Base-by-base conservation (phyloP, 1,140 invertebrate genomes). In the Eciton burchellii region DNA sequence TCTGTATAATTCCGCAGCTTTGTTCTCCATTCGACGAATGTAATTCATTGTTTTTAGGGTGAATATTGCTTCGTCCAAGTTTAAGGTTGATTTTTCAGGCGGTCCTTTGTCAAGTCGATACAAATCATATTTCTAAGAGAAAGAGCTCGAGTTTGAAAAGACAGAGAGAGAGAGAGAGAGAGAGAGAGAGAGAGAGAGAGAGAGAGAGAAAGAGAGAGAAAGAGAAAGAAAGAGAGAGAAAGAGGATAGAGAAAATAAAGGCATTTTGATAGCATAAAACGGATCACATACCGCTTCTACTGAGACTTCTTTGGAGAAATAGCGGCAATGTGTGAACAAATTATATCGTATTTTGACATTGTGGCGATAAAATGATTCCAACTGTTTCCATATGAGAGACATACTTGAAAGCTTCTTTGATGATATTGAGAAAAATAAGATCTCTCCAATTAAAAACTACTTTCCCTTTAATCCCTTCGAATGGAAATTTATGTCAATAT, bases 1-100 rank as follows among this genome's bases (percentile, higher is more conserved):
- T 90, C 97, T 97, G 90, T 98, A 97, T 57, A 97, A 91, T 90
- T 96, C 96, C 47, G 95, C 96, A 41, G 96, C 95, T 62, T 95
- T 95, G 29, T 96, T 96, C 92, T 97, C 97, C 94, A 97, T 95
- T 57, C 96, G 91, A n/a, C 97, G 93, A 72, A 97, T 95, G 1
- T 91, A 94, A 84, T 95, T 94, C 97, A 97, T 97, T 73, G 63
- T 85, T 43, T 71, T 87, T n/a, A 87, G 29, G 0, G 79, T 66
- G 8, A 57, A 65, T 2, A 4, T 65, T 3, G 86, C 83, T 12
- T 84, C 87, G 2, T 84, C 43, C 0, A 65, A 11, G 0, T 35
- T 63, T 12, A 89, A 19, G 3, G 16, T 41, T 0, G 47, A 6
- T 16, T 54, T 54, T 14, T 47, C n/a, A 1, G 73, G 0, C 14